These are phyloP conservation scores for Rhingia campestris DNA, from an alignment of 2,888 invertebrate species.

Conservation along the genomic window DNA sequence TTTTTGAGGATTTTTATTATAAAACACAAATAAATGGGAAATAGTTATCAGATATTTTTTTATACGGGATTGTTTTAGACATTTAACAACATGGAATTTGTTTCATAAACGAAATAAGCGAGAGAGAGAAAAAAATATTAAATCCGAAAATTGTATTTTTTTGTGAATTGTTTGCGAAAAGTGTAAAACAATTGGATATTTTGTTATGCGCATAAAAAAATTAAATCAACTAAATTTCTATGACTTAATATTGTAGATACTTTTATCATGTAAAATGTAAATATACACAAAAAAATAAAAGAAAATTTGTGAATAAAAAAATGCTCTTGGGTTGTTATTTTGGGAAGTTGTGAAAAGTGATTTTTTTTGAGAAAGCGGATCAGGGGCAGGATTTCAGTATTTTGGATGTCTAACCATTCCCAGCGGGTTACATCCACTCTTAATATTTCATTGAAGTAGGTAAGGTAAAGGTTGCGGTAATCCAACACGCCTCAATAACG, in stretches of 20 bases:
- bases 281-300: constrained; percentile 56
- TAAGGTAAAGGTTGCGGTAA: no score
- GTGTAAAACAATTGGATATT: constrained; percentile 28
- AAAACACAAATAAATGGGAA: constrained; percentile 57
- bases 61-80: constrained; percentile 55
- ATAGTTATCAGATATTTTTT: constrained; percentile 52
- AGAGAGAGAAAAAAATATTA: constrained; percentile 13
- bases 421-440: no score
- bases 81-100: constrained; percentile 23
- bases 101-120: constrained; percentile 48
- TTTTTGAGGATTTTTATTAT: constrained; percentile 46
- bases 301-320: constrained; percentile 74
- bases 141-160: constrained; percentile 39
- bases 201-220: background rate
- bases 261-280: constrained; percentile 62
- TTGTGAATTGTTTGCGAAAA: constrained; percentile 21
- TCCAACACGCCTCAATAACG: no score
- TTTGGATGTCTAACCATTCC: no score
- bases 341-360: no score
- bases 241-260: constrained; percentile 29
- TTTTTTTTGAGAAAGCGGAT: no score
- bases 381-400: no score
- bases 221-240: constrained; percentile 19
- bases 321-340: background rate
- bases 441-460: no score